A percentile compares a stretch with the other conserved stretches of the same genome.
These are phyloP conservation scores for Rhadinocentrus ornatus DNA, from an alignment of 2,797 vertebrate species.

Conservation along the genomic window DNA sequence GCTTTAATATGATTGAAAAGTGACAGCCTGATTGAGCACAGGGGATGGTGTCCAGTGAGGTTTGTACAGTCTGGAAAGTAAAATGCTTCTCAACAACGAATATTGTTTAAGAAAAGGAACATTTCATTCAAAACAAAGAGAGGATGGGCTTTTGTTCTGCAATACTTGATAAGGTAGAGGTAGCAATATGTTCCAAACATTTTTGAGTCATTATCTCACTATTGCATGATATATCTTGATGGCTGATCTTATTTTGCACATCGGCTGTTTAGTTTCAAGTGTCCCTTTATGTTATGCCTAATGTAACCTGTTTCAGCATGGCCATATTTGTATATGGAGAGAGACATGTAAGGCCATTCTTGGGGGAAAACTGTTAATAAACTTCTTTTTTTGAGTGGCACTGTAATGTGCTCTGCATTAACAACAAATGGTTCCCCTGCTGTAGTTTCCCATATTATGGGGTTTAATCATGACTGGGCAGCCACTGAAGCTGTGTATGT, in stretches of 20 bases:
- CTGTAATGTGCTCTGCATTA: slow-evolving; percentile 52
- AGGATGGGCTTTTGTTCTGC: neutral
- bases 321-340: slow-evolving; percentile 54
- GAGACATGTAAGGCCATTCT: slow-evolving; percentile 41
- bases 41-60: slow-evolving; percentile 4
- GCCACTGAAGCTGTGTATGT: neutral
- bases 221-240: slow-evolving; percentile 35
- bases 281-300: slow-evolving; percentile 33
- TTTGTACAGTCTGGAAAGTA: slow-evolving; percentile 18
- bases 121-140: slow-evolving; percentile 29
- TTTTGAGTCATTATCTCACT: slow-evolving; percentile 32
- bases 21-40: slow-evolving; percentile 17
- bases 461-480: slow-evolving; percentile 30
- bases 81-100: slow-evolving; percentile 11
- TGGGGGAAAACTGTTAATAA: slow-evolving; percentile 59
- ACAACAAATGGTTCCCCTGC: slow-evolving; percentile 23
- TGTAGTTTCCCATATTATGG: slow-evolving; percentile 6
- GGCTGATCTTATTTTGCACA: slow-evolving; percentile 4
- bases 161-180: slow-evolving; percentile 22
- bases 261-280: slow-evolving; percentile 42
- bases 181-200: slow-evolving; percentile 42
- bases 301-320: slow-evolving; percentile 10
- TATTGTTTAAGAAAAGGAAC: slow-evolving; percentile 12
- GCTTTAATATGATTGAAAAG: slow-evolving; percentile 37
- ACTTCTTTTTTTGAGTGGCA: slow-evolving; percentile 44